Conservation (phyloP, 2,888 invertebrate genomes). For the Stenoptilia bipunctidactyla region DNA sequence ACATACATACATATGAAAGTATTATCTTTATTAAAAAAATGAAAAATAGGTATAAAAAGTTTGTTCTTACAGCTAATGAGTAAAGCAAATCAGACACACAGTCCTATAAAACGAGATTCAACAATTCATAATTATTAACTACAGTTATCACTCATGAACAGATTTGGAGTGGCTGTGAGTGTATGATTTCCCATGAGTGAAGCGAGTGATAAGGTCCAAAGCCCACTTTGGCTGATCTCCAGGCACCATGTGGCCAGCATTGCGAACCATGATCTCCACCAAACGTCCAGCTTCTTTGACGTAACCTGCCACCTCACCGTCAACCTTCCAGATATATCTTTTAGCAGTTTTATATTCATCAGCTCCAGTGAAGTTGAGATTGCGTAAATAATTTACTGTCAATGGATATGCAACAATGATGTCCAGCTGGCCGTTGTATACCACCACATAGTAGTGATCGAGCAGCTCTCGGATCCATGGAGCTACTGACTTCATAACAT, state of each 20-base stretch:
- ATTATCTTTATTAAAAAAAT: no score
- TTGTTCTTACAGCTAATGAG: no score
- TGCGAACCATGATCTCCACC: constrained; percentile 79
- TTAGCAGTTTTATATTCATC: constrained; percentile 75
- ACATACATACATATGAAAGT: no score
- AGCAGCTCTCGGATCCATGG: constrained; percentile 78
- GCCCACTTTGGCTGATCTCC: constrained; percentile 84
- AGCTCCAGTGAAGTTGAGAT: constrained; percentile 77
- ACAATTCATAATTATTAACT: no score
- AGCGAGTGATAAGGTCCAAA: constrained; percentile 78
- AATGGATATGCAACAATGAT: constrained; percentile 91
- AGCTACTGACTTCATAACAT: constrained; percentile 87
- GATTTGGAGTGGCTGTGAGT: no score
- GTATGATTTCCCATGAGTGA: constrained; percentile 71
- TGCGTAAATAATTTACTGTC: constrained; percentile 82
- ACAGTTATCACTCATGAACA: no score
- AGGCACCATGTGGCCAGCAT: constrained; percentile 88
- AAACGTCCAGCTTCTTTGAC: constrained; percentile 79
- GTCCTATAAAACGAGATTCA: no score
- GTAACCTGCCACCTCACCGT: constrained; percentile 80
- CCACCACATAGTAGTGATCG: constrained; percentile 77
- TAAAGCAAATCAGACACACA: no score
- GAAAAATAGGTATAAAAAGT: no score
- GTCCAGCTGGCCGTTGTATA: constrained; percentile 93
- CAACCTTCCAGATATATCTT: constrained; percentile 79